Evolutionary conservation across 2,113 vertebrate species (phyloP).

Genomic region (Aleadryas rufinucha): DNA sequence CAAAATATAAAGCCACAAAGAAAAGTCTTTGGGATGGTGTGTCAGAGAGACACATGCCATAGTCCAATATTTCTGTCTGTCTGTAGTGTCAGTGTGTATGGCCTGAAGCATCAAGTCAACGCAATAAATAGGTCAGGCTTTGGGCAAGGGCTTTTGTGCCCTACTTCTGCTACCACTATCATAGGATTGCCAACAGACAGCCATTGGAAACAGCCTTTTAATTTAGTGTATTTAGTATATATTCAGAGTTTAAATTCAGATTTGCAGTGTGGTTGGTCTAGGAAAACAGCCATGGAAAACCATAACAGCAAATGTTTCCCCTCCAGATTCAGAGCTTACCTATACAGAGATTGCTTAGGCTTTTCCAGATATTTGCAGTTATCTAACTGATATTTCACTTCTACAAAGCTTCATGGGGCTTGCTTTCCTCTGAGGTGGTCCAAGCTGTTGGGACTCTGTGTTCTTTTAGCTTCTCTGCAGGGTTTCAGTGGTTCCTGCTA

Average conservation of each 20-base stretch:
- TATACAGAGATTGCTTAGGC: neutral
- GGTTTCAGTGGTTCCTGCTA: neutral
- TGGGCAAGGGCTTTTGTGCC: neutral
- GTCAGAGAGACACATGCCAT: accelerated
- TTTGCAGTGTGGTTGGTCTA: neutral
- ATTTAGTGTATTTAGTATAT: neutral
- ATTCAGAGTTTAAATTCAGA: neutral
- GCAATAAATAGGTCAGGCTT: neutral
- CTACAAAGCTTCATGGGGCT: neutral
- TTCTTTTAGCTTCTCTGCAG: neutral
- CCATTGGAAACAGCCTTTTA: neutral
- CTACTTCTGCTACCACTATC: neutral
- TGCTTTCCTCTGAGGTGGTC: neutral
- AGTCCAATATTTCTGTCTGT: neutral
- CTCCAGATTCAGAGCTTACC: neutral
- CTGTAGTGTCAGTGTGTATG: too few relatives aligned
- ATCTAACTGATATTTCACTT: neutral
- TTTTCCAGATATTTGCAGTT: neutral
- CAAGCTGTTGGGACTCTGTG: neutral
- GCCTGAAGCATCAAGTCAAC: neutral
- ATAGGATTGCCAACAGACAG: neutral
- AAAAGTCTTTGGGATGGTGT: neutral
- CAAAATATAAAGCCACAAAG: neutral
- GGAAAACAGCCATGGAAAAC: neutral
- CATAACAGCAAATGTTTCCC: neutral